Conservation (phyloP, 2,797 vertebrate species). For the Spinus olivaceus region DNA sequence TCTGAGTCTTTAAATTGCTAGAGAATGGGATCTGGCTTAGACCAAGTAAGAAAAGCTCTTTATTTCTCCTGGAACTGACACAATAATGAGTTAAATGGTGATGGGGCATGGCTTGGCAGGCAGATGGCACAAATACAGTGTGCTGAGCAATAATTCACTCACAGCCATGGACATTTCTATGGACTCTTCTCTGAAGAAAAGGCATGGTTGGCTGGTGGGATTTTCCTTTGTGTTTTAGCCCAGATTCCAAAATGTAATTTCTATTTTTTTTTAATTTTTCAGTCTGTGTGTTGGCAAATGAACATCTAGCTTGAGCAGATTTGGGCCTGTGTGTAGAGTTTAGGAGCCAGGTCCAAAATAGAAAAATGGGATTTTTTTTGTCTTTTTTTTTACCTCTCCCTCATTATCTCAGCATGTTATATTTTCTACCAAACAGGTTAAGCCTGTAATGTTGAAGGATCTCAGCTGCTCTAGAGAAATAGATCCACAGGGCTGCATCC, state of each 20-base stretch:
- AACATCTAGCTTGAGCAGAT: background rate
- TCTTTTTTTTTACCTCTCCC: rapidly evolving
- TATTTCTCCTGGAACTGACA: conserved; percentile 2
- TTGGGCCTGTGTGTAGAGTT: background rate
- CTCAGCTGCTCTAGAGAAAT: background rate
- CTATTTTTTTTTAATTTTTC: background rate
- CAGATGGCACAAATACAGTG: background rate
- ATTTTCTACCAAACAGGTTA: background rate
- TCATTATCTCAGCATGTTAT: background rate
- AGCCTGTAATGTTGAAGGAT: background rate
- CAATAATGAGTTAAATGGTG: conserved; percentile 34
- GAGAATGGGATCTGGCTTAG: background rate
- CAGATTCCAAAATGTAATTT: background rate
- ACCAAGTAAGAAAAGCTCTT: background rate
- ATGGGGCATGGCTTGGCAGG: conserved; percentile 18
- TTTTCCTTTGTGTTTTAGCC: background rate
- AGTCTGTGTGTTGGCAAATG: background rate
- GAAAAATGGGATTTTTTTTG: background rate
- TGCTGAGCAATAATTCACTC: background rate
- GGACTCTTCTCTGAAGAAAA: background rate
- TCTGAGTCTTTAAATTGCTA: background rate
- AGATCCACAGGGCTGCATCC: background rate
- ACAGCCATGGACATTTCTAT: background rate
- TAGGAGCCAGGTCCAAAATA: background rate
- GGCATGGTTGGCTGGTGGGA: background rate